Base-by-base conservation (phyloP, 2,113 vertebrate species). In the Rhadina sibilatrix region DNA sequence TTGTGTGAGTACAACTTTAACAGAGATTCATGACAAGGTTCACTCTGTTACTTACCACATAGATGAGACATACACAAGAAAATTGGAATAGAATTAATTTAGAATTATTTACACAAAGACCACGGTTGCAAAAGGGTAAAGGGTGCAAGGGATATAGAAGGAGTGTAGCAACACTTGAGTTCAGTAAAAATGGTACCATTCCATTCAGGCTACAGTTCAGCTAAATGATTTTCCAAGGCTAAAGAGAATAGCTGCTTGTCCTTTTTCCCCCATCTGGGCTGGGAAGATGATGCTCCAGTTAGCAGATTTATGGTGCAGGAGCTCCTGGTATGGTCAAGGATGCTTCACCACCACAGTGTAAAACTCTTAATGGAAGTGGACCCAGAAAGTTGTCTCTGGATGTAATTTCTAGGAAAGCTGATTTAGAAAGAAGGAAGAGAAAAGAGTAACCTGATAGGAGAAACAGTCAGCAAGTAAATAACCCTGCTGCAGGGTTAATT, bases 311-410 rank as follows among this genome's bases (percentile, higher is more conserved):
- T 13, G 42, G 18, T 23, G 50, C 66, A 50, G 33, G 21, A 57
- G 18, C 11, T 72, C 22, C 50, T 72, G 66, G 6, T 19, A 5
- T 50, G 35, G 17, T 12, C 42, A 57, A 37, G 17, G 22, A 23
- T 0, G 0, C 9, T 27, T 72, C 50, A 44, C 13, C 12, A 70
- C 2, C 54, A 10, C n/a, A 54, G 30, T 35, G 30, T 4, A 70
- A 66, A 75, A n/a, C 31, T 60, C 6, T 22, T 69, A 31, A 37
- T 14, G 27, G 33, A 56, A 76, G 49, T 15, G 2, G 22, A 69
- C 16, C 5, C 20, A 5, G 56, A 87, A 69, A 53, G 8, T 2
- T 12, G 6, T 27, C 30, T 60, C 57, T 72, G 53, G 28, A 44
- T 72, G 20, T 3, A 83, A 33, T 60, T 86, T 47, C 63, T 65